A percentile compares a stretch with the other conserved stretches of the same genome.
Evolutionary conservation across 2,113 vertebrate genomes (phyloP).

Genomic region (Crotophaga sulcirostris): DNA sequence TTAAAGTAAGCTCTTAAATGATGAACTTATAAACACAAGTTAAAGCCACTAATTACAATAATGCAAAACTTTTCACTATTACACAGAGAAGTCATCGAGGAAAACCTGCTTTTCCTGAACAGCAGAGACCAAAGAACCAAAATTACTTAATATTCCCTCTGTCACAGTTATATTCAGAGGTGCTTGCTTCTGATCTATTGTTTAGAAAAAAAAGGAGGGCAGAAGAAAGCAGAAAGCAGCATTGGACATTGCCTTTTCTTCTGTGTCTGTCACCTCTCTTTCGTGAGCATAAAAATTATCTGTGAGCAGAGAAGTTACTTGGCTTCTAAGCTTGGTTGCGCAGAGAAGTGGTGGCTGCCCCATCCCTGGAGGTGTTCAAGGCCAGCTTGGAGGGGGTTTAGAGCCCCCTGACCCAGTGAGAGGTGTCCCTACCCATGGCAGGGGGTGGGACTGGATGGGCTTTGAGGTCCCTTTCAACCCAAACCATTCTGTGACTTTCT

Average conservation of each 20-base stretch:
- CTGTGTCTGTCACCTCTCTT: fast-evolving
- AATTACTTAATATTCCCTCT: not conserved
- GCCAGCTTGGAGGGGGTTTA: no score
- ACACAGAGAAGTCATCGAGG: not conserved
- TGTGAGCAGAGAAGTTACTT: not conserved
- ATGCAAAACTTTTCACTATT: not conserved
- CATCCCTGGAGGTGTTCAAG: no score
- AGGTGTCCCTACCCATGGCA: no score
- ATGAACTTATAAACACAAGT: not conserved
- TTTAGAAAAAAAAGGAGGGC: no score
- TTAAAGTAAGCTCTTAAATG: not conserved
- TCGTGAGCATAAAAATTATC: no score
- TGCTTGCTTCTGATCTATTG: no score
- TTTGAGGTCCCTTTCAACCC: no score
- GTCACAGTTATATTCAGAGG: not conserved
- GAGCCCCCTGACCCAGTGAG: no score
- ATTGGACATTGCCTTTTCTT: not conserved
- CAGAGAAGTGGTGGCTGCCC: no score
- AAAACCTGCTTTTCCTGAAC: not conserved
- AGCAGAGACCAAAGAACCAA: not conserved
- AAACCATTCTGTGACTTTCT: no score
- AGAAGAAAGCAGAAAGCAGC: not conserved
- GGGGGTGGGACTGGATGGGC: no score
- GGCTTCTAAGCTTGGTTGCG: no score
- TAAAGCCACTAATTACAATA: not conserved